phyloP scores from a whole-genome alignment of 1,140 invertebrate species.

The Papilio aristodemus region DNA sequence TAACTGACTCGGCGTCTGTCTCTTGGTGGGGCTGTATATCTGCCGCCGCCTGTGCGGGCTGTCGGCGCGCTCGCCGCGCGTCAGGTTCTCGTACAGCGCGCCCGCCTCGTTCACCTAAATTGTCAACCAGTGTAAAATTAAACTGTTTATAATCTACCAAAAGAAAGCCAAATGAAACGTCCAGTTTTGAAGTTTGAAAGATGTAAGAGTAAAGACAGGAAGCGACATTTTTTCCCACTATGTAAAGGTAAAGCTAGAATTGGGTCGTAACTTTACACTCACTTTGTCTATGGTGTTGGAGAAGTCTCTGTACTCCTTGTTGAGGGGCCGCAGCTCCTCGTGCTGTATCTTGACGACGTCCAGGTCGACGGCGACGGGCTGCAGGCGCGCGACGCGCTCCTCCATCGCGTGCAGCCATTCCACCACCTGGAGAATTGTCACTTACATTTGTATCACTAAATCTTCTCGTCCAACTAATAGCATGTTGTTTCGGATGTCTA shows the following conservation, averaged over 20 bases:
- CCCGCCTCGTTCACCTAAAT: constrained; percentile 91
- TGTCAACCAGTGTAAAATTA: not conserved
- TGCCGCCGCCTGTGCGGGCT: constrained; percentile 84
- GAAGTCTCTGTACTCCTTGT: constrained; percentile 95
- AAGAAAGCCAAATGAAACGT: no score
- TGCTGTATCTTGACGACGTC: constrained; percentile 91
- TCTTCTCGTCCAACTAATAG: no score
- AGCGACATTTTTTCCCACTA: no score
- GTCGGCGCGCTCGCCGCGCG: constrained; percentile 87
- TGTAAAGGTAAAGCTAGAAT: no score
- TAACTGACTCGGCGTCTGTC: constrained; percentile 81
- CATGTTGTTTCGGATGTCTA: no score
- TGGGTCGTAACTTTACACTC: no score
- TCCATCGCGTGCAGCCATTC: constrained; percentile 93
- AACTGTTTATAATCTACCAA: not conserved
- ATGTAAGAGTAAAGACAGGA: no score
- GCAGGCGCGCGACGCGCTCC: constrained; percentile 84
- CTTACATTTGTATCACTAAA: not conserved
- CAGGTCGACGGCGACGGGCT: constrained; percentile 92
- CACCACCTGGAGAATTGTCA: constrained; percentile 80
- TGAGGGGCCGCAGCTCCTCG: constrained; percentile 93
- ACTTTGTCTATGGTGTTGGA: constrained; percentile 91
- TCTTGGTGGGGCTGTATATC: constrained; percentile 89
- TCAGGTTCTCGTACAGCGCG: constrained; percentile 89
- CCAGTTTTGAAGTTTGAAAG: no score